Conservation (phyloP, 2,797 vertebrate species). For the Scolopax rusticola region DNA sequence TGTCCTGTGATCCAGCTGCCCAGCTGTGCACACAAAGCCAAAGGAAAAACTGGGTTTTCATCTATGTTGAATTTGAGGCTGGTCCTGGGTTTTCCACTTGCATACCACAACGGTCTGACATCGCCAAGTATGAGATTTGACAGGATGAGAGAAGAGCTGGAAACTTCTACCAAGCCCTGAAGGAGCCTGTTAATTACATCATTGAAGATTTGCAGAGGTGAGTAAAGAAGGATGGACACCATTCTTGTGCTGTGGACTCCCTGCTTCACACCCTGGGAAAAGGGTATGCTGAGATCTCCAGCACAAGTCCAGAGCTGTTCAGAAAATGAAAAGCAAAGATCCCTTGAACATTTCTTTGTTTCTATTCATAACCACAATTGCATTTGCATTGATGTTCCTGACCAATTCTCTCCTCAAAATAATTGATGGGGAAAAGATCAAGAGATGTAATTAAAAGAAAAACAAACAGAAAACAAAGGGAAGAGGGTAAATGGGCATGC, state of each 20-base stretch:
- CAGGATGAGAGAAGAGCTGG: neutral
- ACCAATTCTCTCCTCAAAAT: constrained; percentile 57
- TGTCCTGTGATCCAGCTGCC: neutral
- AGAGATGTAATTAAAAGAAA: constrained; percentile 62
- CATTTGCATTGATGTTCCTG: constrained; percentile 56
- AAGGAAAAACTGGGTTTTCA: neutral
- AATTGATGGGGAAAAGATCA: constrained; percentile 67
- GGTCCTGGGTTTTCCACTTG: neutral
- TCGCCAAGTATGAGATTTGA: neutral
- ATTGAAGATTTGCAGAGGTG: neutral
- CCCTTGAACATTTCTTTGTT: constrained; percentile 3
- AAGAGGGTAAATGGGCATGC: constrained; percentile 54
- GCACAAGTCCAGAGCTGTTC: neutral
- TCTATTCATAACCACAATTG: constrained; percentile 53
- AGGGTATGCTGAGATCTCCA: neutral
- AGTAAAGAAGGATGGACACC: neutral
- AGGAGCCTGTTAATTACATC: neutral
- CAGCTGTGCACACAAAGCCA: neutral
- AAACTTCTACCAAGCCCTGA: neutral
- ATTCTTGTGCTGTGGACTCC: neutral
- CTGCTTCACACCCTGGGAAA: neutral
- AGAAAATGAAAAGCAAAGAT: constrained; percentile 37
- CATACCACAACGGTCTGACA: fast-evolving
- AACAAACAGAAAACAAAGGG: constrained; percentile 71
- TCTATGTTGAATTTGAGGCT: neutral